A percentile compares a stretch with the other conserved stretches of the same genome.
Conservation (phyloP, 2,888 invertebrate genomes). For the Aphodius granarius region DNA sequence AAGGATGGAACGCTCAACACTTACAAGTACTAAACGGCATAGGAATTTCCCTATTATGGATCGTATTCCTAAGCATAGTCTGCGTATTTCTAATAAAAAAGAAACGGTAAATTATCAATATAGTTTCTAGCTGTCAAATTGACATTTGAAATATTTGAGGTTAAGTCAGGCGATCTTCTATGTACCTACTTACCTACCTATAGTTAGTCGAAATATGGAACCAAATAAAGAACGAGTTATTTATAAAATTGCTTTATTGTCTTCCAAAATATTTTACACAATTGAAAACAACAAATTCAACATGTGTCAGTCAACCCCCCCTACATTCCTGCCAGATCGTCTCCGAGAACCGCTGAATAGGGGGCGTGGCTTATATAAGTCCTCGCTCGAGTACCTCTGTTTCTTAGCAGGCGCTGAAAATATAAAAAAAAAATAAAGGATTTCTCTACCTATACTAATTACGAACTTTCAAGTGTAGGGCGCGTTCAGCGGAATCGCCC, state of each 20-base stretch:
- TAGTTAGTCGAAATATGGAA: background rate
- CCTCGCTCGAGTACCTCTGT: constrained; percentile 69
- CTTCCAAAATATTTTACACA: background rate
- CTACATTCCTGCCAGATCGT: constrained; percentile 39
- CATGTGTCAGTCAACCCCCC: constrained; percentile 27
- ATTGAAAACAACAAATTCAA: background rate
- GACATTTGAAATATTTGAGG: background rate
- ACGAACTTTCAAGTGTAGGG: no score
- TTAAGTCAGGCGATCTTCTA: background rate
- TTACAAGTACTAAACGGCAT: constrained; percentile 75
- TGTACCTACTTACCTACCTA: no score
- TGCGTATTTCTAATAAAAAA: constrained; percentile 44
- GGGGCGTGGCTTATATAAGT: constrained; percentile 71
- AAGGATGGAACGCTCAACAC: constrained; percentile 71
- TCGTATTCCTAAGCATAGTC: constrained; percentile 40
- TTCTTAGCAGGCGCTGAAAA: constrained; percentile 30
- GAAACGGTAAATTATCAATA: constrained; percentile 44
- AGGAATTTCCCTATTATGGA: constrained; percentile 67
- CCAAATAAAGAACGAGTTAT: background rate
- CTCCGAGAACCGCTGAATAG: constrained; percentile 59
- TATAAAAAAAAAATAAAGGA: no score
- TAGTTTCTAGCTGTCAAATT: background rate
- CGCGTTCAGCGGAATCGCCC: no score
- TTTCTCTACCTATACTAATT: no score
- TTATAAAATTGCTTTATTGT: constrained; percentile 9